These are phyloP conservation scores for Bradypodion pumilum DNA, from an alignment of 2,797 vertebrate genomes.

Conservation along the genomic window DNA sequence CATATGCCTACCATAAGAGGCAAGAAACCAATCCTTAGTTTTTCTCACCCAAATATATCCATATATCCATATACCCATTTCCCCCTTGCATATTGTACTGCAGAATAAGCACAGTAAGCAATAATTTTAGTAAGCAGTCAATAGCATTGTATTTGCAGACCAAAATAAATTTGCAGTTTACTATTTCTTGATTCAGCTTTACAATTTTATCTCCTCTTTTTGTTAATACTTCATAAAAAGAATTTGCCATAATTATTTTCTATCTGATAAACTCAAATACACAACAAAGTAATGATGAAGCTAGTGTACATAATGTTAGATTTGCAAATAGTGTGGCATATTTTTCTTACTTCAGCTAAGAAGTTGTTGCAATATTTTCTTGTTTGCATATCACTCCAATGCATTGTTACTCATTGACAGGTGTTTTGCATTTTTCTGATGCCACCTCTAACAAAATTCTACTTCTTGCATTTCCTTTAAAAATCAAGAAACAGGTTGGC, in stretches of 20 bases:
- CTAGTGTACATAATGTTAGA: not conserved
- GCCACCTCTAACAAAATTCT: not conserved
- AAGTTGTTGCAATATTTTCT: not conserved
- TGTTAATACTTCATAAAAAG: not conserved
- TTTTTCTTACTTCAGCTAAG: not conserved
- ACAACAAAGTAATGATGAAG: not conserved
- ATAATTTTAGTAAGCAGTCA: not conserved
- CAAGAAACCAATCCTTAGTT: not conserved
- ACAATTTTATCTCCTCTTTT: not conserved
- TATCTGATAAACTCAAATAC: not conserved
- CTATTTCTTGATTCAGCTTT: not conserved
- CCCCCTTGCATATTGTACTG: not conserved
- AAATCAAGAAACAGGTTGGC: not conserved
- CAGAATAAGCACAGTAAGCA: not conserved
- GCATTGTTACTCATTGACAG: not conserved
- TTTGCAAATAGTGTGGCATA: not conserved
- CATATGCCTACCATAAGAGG: not conserved
- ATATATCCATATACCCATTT: not conserved
- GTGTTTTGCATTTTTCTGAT: not conserved
- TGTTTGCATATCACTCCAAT: not conserved
- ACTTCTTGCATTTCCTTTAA: not conserved
- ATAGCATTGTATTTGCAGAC: not conserved
- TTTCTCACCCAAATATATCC: not conserved
- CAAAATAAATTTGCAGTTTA: not conserved
- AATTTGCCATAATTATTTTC: not conserved